Evolutionary conservation across 2,888 invertebrate genomes (phyloP).

Genomic region (Apodemia duryi): DNA sequence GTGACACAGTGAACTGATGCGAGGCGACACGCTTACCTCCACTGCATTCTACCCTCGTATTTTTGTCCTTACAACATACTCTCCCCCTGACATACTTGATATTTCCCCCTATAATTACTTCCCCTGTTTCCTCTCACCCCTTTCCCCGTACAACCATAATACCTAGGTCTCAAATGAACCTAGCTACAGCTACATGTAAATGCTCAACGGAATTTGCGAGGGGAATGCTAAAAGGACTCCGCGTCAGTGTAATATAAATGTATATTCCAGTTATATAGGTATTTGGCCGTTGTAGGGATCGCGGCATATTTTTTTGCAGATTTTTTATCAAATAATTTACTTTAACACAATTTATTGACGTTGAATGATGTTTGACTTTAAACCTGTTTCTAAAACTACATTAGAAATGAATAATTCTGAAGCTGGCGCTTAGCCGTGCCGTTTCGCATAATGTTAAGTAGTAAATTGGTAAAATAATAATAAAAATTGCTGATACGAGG

Average conservation of each 20-base stretch:
- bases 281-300: conserved; percentile 35
- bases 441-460: too few species aligned
- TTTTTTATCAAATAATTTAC: conserved; percentile 42
- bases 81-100: conserved; percentile 76
- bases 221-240: conserved; percentile 70
- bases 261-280: conserved; percentile 45
- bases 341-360: too few species aligned
- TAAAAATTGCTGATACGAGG: too few species aligned
- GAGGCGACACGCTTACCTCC: conserved; percentile 71
- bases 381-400: too few species aligned
- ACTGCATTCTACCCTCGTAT: conserved; percentile 63
- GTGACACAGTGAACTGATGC: conserved; percentile 77
- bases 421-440: too few species aligned
- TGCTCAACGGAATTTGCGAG: conserved; percentile 63
- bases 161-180: conserved; percentile 55
- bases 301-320: conserved; percentile 44
- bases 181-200: conserved; percentile 60
- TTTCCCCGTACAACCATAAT: conserved; percentile 44
- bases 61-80: conserved; percentile 74
- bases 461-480: too few species aligned
- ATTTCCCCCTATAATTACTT: conserved; percentile 70
- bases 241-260: conserved; percentile 54
- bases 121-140: conserved; percentile 45
- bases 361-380: too few species aligned
- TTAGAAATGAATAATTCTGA: too few species aligned